Conservation (phyloP, 2,113 vertebrate genomes). For the sheep (Ovis aries) region ARS-UI_Ramb_v3.0 NC_056056.1:16148001-16148500, state of each 20-base stretch:
- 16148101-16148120: not conserved
- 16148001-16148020: not conserved
- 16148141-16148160: not conserved
- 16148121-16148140: not conserved
- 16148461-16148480: not conserved
- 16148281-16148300: not conserved
- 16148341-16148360: not conserved
- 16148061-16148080: not conserved
- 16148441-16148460: not conserved
- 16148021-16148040: not conserved
- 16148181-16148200: not conserved
- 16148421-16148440: not conserved
- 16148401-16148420: not conserved
- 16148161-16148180: not conserved
- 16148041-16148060: not conserved
- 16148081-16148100: not conserved
- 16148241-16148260: not conserved
- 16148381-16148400: not conserved
- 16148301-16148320: not conserved
- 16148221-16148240: not conserved
- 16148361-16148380: not conserved
- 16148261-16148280: not conserved
- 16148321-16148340: not conserved
- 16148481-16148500: not conserved
- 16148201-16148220: not conserved